phyloP scores from a whole-genome alignment of 2,888 invertebrate species.

The Drosophila atroscutellata region DNA sequence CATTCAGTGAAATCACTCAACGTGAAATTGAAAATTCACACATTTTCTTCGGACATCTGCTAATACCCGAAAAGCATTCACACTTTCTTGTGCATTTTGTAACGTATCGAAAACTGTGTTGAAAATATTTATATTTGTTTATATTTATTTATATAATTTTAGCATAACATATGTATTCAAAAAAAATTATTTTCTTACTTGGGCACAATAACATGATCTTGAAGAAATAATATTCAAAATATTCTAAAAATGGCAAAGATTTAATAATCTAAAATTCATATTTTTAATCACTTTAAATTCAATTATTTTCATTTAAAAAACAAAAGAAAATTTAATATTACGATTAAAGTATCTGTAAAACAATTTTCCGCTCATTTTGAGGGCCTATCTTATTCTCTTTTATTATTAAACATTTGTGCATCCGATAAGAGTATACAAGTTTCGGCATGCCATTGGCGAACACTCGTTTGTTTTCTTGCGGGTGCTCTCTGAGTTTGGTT shows the following conservation, averaged over 20 bases:
- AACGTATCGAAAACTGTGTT: neutral
- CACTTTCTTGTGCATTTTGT: conserved; percentile 3
- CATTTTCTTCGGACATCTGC: conserved; percentile 13
- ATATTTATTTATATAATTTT: too few relatives aligned
- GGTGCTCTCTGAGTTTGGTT: conserved; percentile 45
- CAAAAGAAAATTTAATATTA: neutral
- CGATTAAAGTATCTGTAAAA: neutral
- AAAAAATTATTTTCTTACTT: too few relatives aligned
- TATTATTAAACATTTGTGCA: neutral
- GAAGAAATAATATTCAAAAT: neutral
- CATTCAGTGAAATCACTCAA: conserved; percentile 69
- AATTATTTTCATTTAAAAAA: neutral
- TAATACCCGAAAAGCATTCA: neutral
- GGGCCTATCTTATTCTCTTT: neutral
- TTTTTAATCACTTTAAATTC: neutral
- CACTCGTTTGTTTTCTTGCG: conserved; percentile 23
- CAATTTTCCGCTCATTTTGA: neutral
- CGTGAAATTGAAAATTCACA: conserved; percentile 62
- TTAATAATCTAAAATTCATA: neutral
- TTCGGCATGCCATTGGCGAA: neutral
- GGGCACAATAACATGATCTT: neutral
- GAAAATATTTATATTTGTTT: neutral
- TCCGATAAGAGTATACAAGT: conserved; percentile 33
- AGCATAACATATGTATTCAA: neutral
- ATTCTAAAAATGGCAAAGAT: neutral